Conservation (phyloP, 2,797 vertebrate genomes). For the Botia kubotai region DNA sequence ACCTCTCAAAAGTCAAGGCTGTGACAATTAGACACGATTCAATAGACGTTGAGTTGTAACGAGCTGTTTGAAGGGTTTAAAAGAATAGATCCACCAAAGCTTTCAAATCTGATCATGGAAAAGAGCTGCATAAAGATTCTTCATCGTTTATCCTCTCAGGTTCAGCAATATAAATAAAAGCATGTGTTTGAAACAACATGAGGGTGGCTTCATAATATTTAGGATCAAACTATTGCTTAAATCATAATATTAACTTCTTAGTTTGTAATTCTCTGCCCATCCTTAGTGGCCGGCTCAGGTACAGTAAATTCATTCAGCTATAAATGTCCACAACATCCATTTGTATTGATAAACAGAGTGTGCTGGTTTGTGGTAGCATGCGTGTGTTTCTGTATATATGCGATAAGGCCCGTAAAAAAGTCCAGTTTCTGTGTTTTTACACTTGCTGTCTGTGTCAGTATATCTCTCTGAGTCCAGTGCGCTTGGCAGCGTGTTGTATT, state of each 20-base stretch:
- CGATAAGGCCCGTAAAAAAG: constrained; percentile 2
- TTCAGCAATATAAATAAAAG: too few species aligned
- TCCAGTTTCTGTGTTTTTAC: not conserved
- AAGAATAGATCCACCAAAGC: not conserved
- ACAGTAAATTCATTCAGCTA: not conserved
- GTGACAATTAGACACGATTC: not conserved
- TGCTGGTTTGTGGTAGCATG: not conserved
- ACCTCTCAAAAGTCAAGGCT: constrained; percentile 7
- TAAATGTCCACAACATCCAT: not conserved
- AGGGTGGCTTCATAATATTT: too few species aligned
- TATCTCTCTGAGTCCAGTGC: constrained; percentile 16
- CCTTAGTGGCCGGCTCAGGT: too few species aligned
- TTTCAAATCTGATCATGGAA: too few species aligned
- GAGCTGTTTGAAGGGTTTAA: constrained; percentile 80
- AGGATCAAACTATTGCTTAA: too few species aligned
- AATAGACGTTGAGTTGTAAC: too few species aligned
- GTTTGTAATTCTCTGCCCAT: too few species aligned
- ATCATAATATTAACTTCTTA: too few species aligned
- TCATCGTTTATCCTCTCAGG: too few species aligned
- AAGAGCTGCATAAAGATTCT: too few species aligned
- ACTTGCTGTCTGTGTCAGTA: constrained; percentile 11
- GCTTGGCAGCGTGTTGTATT: constrained; percentile 36
- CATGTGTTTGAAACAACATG: too few species aligned
- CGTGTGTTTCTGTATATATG: constrained; percentile 12
- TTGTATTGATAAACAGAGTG: constrained; percentile 1